A percentile compares a stretch with the other conserved stretches of the same genome.
Evolutionary conservation across 2,113 vertebrate genomes (phyloP).

Genomic region (Empidonax traillii): DNA sequence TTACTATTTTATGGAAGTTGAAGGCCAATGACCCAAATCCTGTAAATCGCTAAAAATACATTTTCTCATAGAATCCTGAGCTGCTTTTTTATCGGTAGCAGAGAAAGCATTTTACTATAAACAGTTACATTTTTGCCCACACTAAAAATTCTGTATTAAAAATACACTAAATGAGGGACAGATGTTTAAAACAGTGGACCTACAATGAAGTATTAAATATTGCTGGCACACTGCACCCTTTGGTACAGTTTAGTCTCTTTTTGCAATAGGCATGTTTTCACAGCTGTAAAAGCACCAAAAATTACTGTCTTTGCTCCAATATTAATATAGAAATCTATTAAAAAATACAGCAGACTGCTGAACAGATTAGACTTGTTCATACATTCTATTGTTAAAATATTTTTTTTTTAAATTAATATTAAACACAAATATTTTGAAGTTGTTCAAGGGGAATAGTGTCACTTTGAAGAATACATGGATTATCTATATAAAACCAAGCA

Average conservation of each 20-base stretch:
- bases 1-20: conserved; percentile 6
- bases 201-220: conserved; percentile 77
- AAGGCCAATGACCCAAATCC: conserved; percentile 22
- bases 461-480: not conserved
- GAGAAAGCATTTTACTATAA: conserved; percentile 49
- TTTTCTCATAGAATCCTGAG: conserved; percentile 27
- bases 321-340: conserved; percentile 74
- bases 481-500: not conserved
- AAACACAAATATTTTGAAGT: not conserved
- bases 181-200: conserved; percentile 69
- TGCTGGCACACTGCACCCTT: conserved; percentile 65
- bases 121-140: conserved; percentile 57
- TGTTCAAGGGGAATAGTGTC: not conserved
- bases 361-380: conserved; percentile 51
- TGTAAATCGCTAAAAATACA: conserved; percentile 43
- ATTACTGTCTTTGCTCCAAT: conserved; percentile 64
- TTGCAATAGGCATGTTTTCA: conserved; percentile 71
- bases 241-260: conserved; percentile 74
- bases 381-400: conserved; percentile 25
- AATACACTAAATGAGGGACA: conserved; percentile 74
- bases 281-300: conserved; percentile 75
- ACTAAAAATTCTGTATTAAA: conserved; percentile 65
- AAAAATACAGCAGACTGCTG: conserved; percentile 44
- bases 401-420: not conserved
- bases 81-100: conserved; percentile 53